Evolutionary conservation across 2,113 vertebrate genomes (phyloP), one percentile per base, ranked within the genome.

Genomic region (Oryzias celebensis): DNA sequence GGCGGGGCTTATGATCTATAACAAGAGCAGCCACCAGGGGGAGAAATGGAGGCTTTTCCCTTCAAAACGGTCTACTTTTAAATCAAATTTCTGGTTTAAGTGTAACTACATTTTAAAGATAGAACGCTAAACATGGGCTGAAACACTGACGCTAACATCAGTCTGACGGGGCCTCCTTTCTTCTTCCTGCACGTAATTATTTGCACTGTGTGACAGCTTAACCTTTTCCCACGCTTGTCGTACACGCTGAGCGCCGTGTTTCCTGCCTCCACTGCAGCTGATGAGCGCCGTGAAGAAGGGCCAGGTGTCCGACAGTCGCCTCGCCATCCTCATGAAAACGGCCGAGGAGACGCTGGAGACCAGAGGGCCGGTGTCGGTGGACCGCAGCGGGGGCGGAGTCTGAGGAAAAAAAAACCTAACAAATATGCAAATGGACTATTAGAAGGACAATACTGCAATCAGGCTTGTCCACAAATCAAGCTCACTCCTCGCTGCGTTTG

Each of bases 271-370:
- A 7, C 49, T 47, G 42, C 73, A 99, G 97, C 94, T 99, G 52
- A 99, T 98, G 97, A 97, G 93, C 2, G 97, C 96, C 0, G 91
- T 99, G 70, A 94, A 97, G 85, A 97, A 97, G 88, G 97, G 97
- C 13, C 93, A 93, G 0, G 93, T 98, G 64, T 98, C 97, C 0
- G 93, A 94, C 65, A 98, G 95, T 91, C 90, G 97, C 0, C 91
- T 99, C 61, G 97, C 96, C 10, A 95, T 97, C 18, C 93, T 99
- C 12, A 93, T 98, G 95, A 98, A 96, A 86, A 91, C 92, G 0
- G 97, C 92, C 0, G 97, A 99, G 86, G 96, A 98, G 80, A 96
- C 94, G 4, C 89, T 98, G 65, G 88, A 91, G 20, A 82, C 62
- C 46, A 85, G 95, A 68, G 89, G 88, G 4, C 87, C 93, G 0